Base-by-base conservation (phyloP, 2,797 vertebrate species). In the Eospalax fontanierii region DNA sequence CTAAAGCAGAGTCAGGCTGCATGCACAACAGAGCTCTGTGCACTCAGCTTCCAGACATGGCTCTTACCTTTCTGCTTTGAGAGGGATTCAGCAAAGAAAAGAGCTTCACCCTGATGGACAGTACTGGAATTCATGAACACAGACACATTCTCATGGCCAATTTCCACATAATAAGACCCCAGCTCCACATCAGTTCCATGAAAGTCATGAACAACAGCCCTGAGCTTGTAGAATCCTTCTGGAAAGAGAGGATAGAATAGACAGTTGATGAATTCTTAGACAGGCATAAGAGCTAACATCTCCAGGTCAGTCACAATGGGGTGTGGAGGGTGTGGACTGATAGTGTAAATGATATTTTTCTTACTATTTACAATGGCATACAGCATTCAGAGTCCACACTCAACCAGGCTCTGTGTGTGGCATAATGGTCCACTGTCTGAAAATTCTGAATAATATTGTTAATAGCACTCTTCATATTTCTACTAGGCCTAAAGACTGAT, bases 71-170 rank as follows among this genome's bases (percentile, higher is more conserved):
- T 96, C 57, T 95, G 93, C 61, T 80, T 50, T 5, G 2, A 22
- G 30, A 82, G 68, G n/a, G 63, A 84, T 22, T 61, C 84, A 9
- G 75, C 83, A 71, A 98, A 97, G 9, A 83, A 16, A 38, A 98
- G 83, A 11, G 57, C 73, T 85, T 98, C 94, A 35, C 96, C 92
- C 59, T 94, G 33, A 22, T 97, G 92, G 74, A 97, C 16, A 4
- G 95, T 95, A 61, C 97, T 98, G 30, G 97, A 97, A 93, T 98
- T 97, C 89, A 97, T 61, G 59, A 93, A 93, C 26, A 97, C 83
- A 11, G 95, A 87, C 61, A 97, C 2, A 2, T 74, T 40, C 40
- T 73, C 75, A 11, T 14, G 87, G 71, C 92, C 22, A 12, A 92
- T 80, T 82, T 97, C 93, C 78, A 98, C 79, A 33, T 92, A 97